Evolutionary conservation across 1,140 invertebrate species (phyloP), one percentile per base, ranked within the genome.

Genomic region (Atta colombica): DNA sequence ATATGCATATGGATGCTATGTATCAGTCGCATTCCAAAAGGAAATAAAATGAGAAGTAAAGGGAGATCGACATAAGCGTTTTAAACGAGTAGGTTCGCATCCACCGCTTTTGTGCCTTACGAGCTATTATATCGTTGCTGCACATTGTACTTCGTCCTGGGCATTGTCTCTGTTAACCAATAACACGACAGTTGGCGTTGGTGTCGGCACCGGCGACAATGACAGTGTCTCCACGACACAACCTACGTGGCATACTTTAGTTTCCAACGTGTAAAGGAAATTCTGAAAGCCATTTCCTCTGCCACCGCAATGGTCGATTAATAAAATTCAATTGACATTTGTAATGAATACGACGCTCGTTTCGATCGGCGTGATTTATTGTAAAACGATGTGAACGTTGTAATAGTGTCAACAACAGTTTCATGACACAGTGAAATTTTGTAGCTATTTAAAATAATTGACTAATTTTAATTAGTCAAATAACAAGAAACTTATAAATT

Each of bases 1-100:
- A 60, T 16, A 39, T 63, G 8, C 16, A 14, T 10, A 6, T 77
- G 21, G 55, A 61, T 63, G 75, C 8, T 39, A 58, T 16, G 16
- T 61, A 65, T 78, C 45, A 61, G 16, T 10, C n/a, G 55, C 18
- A 55, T 31, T 72, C 25, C 39, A 63, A 72, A 66, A 65, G 58
- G 12, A 51, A 66, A 53, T 31, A 66, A 65, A 51, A 61, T 28
- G 49, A 45, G 31, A 21, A 74, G 31, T 69, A 31, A 60, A 77
- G 58, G 71, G 68, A 72, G 69, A 87, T 88, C 81, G 78, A 77
- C 77, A 77, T 90, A 91, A 88, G 69, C 74, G 58, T 88, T 91
- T 90, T 87, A 90, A 88, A 91, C 58, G 81, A 87, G 68, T 87
- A 77, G 53, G 16, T 87, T 66, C 35, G 86, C 75, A 25, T n/a